phyloP scores from a whole-genome alignment of 2,113 vertebrate genomes.

The Sceloporus undulatus region DNA sequence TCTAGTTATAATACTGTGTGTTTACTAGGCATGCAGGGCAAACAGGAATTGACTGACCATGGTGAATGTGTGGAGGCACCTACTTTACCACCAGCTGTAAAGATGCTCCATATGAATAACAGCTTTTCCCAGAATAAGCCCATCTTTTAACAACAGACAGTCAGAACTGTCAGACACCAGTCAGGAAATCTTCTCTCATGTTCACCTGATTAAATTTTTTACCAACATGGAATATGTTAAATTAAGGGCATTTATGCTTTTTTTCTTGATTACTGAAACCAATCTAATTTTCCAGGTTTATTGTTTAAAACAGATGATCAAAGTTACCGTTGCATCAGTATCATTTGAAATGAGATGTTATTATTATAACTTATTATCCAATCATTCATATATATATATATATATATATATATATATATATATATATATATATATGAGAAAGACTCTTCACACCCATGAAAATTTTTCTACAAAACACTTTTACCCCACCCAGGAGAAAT shows the following conservation, averaged over 20 bases:
- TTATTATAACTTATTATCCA: neutral
- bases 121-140: neutral
- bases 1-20: neutral
- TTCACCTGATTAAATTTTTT: neutral
- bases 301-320: neutral
- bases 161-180: neutral
- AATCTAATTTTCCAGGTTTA: conserved; percentile 15
- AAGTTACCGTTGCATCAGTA: neutral
- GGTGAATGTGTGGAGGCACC: neutral
- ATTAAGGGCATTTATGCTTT: neutral
- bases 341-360: conserved; percentile 28
- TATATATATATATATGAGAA: neutral
- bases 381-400: neutral
- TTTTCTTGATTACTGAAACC: neutral
- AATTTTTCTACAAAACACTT: conserved; percentile 14
- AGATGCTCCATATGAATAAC: neutral
- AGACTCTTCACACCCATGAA: conserved; percentile 39
- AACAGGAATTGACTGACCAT: neutral
- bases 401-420: too few relatives aligned
- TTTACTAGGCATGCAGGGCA: neutral
- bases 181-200: neutral
- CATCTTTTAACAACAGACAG: neutral
- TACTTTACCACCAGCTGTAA: neutral
- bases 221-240: neutral
- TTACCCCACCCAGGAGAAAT: neutral